Evolutionary conservation across 2,888 invertebrate species (phyloP).

Genomic region (Cephus sareptanus): DNA sequence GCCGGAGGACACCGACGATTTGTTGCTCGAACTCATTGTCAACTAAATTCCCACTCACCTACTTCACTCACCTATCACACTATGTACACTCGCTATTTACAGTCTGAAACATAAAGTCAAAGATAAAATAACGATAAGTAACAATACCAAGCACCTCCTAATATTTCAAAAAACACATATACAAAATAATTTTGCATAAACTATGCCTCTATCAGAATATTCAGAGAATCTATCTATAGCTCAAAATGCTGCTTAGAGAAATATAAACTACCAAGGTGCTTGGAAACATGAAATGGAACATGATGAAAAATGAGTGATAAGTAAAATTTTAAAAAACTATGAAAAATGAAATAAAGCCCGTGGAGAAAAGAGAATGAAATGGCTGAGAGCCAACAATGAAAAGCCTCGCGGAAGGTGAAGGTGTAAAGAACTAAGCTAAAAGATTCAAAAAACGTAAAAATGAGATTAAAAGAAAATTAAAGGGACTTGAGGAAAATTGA

Average conservation of each 20-base stretch:
- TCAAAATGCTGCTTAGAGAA: neutral
- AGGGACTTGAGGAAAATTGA: neutral
- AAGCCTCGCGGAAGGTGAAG: neutral
- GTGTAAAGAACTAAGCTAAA: neutral
- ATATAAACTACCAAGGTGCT: neutral
- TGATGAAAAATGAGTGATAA: neutral
- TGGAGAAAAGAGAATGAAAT: neutral
- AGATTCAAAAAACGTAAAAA: neutral
- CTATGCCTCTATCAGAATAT: neutral
- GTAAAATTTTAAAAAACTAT: neutral
- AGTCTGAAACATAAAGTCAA: conserved; percentile 70
- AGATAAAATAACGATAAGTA: conserved; percentile 1
- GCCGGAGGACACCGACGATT: conserved; percentile 60
- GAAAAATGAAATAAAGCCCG: neutral
- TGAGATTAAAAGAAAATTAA: neutral
- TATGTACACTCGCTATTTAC: conserved; percentile 88
- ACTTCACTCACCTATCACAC: conserved; percentile 69
- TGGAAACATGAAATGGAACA: neutral
- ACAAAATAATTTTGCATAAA: neutral
- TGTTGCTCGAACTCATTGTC: conserved; percentile 63
- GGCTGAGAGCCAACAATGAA: neutral
- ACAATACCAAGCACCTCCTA: neutral
- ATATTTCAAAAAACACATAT: neutral
- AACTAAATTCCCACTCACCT: conserved; percentile 56
- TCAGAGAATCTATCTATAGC: neutral